phyloP scores from a whole-genome alignment of 1,140 invertebrate species.

The Apis laboriosa region DNA sequence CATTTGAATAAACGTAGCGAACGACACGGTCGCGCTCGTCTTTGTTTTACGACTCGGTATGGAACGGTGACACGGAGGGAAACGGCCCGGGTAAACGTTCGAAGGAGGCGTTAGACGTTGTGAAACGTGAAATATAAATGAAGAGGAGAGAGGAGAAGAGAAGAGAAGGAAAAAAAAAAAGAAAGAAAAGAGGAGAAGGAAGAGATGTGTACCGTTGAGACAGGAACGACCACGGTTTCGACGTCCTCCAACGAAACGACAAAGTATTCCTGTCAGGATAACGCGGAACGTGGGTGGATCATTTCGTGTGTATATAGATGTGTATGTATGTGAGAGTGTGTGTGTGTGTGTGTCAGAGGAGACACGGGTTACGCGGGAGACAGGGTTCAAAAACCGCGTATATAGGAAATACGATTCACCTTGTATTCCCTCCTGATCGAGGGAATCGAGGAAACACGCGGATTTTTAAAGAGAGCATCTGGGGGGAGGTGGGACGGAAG shows the following conservation, averaged over 20 bases:
- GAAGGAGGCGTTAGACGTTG: slow-evolving; percentile 57
- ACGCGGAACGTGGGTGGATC: slow-evolving; percentile 50
- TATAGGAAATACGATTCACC: slow-evolving; percentile 51
- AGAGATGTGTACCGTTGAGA: slow-evolving; percentile 14
- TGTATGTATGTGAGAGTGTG: no score
- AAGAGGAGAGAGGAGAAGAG: not conserved
- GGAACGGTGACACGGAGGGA: slow-evolving; percentile 43
- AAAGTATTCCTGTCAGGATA: slow-evolving; percentile 47
- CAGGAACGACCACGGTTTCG: slow-evolving; percentile 14
- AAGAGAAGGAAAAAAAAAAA: not conserved
- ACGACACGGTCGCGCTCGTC: slow-evolving; percentile 44
- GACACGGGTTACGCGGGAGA: not conserved
- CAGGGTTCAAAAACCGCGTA: slow-evolving; percentile 42
- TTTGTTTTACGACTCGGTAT: slow-evolving; percentile 45
- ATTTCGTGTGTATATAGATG: slow-evolving; percentile 30
- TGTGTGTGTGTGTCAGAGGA: slow-evolving; percentile 8
- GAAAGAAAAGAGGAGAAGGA: no score
- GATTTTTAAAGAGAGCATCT: slow-evolving; percentile 28
- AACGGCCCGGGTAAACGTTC: slow-evolving; percentile 32
- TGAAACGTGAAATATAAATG: slow-evolving; percentile 57
- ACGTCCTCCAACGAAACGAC: slow-evolving; percentile 31
- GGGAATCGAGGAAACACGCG: slow-evolving; percentile 6
- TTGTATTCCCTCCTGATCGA: slow-evolving; percentile 39
- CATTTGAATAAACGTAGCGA: slow-evolving; percentile 68
- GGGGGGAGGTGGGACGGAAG: not conserved